Evolutionary conservation across 2,888 invertebrate genomes (phyloP), one percentile per base, ranked within the genome.

Genomic region (Cheilosia vulpina): DNA sequence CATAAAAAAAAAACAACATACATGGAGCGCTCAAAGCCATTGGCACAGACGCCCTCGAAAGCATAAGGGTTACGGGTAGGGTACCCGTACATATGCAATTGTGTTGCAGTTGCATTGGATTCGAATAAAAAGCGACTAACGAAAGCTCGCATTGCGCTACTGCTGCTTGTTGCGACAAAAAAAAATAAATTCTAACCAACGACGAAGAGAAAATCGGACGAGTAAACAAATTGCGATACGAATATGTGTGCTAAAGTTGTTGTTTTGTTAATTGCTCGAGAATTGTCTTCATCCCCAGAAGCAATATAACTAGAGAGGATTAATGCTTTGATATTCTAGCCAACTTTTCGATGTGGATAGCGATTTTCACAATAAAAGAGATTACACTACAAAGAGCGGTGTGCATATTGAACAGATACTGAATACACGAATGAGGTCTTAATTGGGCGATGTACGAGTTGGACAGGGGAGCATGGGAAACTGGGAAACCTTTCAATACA

Each of bases 221-320:
- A 75, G 58, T 60, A 79, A 47, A 69, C 83, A 84, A 84, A 84
- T 75, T 72, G 63, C 63, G 63, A 21, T 21, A 50, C 43, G 15
- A 45, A 58, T 34, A 77, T 77, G 50, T 68, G 73, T 84, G 79
- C 79, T 58, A 47, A 65, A 79, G 79, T 84, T 84, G 79, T 84
- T 84, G 83, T 84, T 84, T 65, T 71, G 79, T 79, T 84, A 84
- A 84, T 84, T 84, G 83, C 73, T 79, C 79, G 75, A 79, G 83
- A 84, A 84, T 75, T 63, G 69, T 75, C 52, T 50, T 47, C 78
- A 65, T 41, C 41, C 53, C 34, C 34, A 47, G 68, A 53, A 55
- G 58, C 55, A 66, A 68, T 76, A n/a, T 9, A 77, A 43, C 53
- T 34, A 13, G 57, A 50, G 55, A 71, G 69, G 83, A 84, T 79